Percentiles rank a stretch among this genome's conserved stretches.
Evolutionary conservation across 2,113 vertebrate genomes (phyloP).

Genomic region (Pimephales promelas): DNA sequence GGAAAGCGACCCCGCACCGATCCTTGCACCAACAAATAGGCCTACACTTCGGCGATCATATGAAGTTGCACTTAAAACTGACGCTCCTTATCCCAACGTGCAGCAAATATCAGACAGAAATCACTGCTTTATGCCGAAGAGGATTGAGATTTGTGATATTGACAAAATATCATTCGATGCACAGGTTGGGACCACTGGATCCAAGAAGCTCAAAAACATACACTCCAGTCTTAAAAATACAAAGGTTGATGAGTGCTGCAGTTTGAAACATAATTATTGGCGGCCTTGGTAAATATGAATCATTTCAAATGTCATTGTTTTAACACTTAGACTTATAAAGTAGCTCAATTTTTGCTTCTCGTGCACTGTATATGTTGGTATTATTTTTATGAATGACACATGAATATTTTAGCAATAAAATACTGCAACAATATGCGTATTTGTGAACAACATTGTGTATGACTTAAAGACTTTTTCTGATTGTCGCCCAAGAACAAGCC

Average conservation of each 20-base stretch:
- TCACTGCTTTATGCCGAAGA: not conserved
- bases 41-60: not conserved
- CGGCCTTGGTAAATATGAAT: slow-evolving; percentile 71
- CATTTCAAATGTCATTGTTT: not conserved
- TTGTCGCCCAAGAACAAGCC: too few relatives aligned
- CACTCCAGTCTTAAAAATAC: slow-evolving; percentile 8
- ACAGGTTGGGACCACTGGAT: not conserved
- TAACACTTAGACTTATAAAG: slow-evolving; percentile 7
- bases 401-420: slow-evolving; percentile 48
- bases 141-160: slow-evolving; percentile 9
- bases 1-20: slow-evolving; percentile 73
- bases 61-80: not conserved
- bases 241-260: not conserved
- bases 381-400: slow-evolving; percentile 42
- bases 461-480: too few relatives aligned
- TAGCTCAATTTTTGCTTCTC: slow-evolving; percentile 10
- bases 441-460: not conserved
- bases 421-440: not conserved
- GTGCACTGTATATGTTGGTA: slow-evolving; percentile 32
- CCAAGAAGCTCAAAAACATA: not conserved
- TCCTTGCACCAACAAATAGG: not conserved
- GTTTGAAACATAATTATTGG: slow-evolving; percentile 67
- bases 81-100: not conserved
- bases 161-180: not conserved
- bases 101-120: not conserved